Conservation (phyloP, 2,113 vertebrate species). For the Rattus rattus region DNA sequence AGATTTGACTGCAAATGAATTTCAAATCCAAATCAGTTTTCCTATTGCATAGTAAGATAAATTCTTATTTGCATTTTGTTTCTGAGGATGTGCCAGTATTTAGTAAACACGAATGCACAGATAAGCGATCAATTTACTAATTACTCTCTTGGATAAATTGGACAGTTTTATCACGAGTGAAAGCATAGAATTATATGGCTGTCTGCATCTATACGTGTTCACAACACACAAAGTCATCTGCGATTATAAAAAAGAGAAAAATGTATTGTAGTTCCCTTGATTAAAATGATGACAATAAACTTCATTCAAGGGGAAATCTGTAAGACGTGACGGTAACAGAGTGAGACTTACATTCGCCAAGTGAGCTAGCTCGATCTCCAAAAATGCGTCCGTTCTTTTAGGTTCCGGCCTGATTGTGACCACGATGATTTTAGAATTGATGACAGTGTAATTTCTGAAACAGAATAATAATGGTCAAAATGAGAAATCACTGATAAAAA, state of each 20-base stretch:
- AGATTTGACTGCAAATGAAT: not conserved
- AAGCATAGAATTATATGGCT: not conserved
- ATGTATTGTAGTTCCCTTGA: not conserved
- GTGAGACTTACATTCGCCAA: constrained; percentile 95
- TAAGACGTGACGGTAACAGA: not conserved
- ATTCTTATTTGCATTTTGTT: not conserved
- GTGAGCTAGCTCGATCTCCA: constrained; percentile 98
- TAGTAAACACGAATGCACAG: not conserved
- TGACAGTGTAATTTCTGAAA: constrained; percentile 96
- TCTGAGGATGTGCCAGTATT: not conserved
- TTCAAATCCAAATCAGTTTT: not conserved
- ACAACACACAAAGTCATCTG: not conserved
- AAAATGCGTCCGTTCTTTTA: constrained; percentile 91
- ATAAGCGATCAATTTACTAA: not conserved
- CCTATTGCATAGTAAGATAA: not conserved
- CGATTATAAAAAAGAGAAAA: constrained; percentile 5
- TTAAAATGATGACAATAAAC: not conserved
- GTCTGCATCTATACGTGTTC: not conserved
- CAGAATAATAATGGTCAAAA: constrained; percentile 63
- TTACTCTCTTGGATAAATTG: not conserved
- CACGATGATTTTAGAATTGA: constrained; percentile 99
- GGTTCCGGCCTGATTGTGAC: constrained; percentile 97
- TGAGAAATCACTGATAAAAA: constrained; percentile 15
- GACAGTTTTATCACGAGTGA: not conserved
- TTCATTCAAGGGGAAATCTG: not conserved